Evolutionary conservation across 2,888 invertebrate species (phyloP), one percentile per base, ranked within the genome.

Genomic region (Gasteruption jaculator): DNA sequence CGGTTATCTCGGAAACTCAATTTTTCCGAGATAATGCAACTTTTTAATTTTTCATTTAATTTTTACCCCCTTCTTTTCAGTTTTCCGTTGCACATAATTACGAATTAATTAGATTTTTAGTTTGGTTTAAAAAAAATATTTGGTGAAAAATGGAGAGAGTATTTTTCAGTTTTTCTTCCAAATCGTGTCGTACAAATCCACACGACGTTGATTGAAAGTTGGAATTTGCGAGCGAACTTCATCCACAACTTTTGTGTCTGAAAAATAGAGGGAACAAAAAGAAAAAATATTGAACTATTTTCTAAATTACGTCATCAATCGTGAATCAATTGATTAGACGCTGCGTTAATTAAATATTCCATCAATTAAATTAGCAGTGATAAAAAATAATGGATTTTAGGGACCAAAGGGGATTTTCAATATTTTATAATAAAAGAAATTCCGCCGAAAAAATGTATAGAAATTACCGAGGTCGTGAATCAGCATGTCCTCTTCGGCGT

Each of bases 221-320:
- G 95, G 94, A 64, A 95, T 91, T 71, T 91, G 90, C 45, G 80
- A 76, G 36, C 94, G 77, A 0, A 91, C 85, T 63, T 88, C 82
- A 31, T 86, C 79, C 27, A 89, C 80, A 41, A 80, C 70, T 3
- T 74, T 73, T 50, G 89, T 71, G 76, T 93, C 91, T 87, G 69
- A 22, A 76, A 77, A 42, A 44, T 43, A 54, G 46, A 50, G n/a
- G n/a, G n/a, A n/a, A n/a, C n/a, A n/a, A n/a, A n/a, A n/a, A n/a
- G n/a, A 29, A 14, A 22, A 16, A 5, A 16, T 12, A 21, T 24
- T 30, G 38, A 10, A 5, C 19, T 11, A 33, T n/a, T 10, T 33
- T 8, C 6, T 29, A 29, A 24, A 22, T 7, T 8, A 32, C 8
- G 22, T 27, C n/a, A 39, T 15, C 21, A 3, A 25, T 14, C 26